These are phyloP conservation scores for Campylomormyrus numenius DNA, from an alignment of 2,113 vertebrate species.

Conservation along the genomic window DNA sequence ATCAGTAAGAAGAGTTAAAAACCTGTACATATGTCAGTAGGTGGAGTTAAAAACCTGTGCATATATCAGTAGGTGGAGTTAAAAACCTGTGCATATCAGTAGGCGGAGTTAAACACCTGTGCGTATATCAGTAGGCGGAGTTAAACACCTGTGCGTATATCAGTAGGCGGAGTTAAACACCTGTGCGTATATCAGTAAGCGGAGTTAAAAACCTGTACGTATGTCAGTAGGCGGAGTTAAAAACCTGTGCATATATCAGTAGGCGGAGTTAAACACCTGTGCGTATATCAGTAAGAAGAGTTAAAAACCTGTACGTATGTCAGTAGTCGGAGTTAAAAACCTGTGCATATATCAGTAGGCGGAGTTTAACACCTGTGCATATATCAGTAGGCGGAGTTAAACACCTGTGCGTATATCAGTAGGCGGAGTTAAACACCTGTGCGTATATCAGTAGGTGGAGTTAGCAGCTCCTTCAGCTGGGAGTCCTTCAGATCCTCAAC, in stretches of 20 bases:
- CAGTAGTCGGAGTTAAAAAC: constrained; percentile 61
- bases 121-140: constrained; percentile 68
- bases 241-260: constrained; percentile 62
- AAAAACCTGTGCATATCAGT: constrained; percentile 70
- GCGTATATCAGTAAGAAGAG: not conserved
- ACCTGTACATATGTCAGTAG: too few species aligned
- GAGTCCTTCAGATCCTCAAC: constrained; percentile 84
- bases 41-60: constrained; percentile 62
- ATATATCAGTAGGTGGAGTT: constrained; percentile 66
- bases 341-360: too few species aligned
- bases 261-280: not conserved
- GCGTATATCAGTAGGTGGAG: constrained; percentile 68
- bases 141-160: constrained; percentile 67
- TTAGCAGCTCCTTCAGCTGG: constrained; percentile 78
- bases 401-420: constrained; percentile 74
- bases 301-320: constrained; percentile 68
- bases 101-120: not conserved
- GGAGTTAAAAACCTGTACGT: not conserved
- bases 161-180: not conserved
- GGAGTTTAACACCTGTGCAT: too few species aligned
- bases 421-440: constrained; percentile 75
- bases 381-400: not conserved
- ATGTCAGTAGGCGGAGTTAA: not conserved
- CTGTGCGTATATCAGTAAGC: constrained; percentile 55
- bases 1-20: too few species aligned